Base-by-base conservation (phyloP, 2,888 invertebrate species). In the Perizoma flavofasciatum region DNA sequence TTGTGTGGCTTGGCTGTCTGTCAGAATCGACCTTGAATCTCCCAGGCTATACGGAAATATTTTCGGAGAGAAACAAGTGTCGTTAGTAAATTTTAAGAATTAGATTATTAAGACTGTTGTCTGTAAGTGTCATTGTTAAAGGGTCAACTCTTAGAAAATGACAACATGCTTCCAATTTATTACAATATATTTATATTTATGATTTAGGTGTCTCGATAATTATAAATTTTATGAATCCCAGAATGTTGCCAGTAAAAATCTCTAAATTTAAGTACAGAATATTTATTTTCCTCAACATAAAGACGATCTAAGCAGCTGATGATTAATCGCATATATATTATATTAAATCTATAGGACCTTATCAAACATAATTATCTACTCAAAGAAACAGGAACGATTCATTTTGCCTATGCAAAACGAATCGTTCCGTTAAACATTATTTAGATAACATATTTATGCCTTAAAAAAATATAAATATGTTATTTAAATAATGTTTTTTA, bases 41-140 rank as follows among this genome's bases (percentile, higher is more conserved):
- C 78, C 80, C 82, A 77, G 77, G 85, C 86, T 89, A 88, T 88
- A 90, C 89, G 89, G 90, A 89, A 89, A 89, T 85, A 89, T 89
- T 88, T 88, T 85, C 77, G 82, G 81, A 73, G 68, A 80, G 69
- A 81, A 63, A 59, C 59, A 57, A 73, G 75, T 76, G 79, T 74
- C 72, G 78, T 69, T 79, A 75, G 77, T 22, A 22, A 22, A 22
- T 2, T 22, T 81, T 77, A 78, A 71, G 73, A 76, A 78, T 78
- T 77, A 71, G 73, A 79, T 85, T 73, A 80, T 81, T 81, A 75
- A 66, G 73, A 72, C 73, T 71, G 66, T 68, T 71, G 68, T 68
- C 66, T 72, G 64, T 73, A 66, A 64, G 47, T 57, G 61, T 55
- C 64, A 65, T 75, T 73, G 73, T 72, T 77, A 67, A 67, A 77